These are phyloP conservation scores for Trichopria drosophilae DNA, from an alignment of 2,888 invertebrate species.

Conservation along the genomic window DNA sequence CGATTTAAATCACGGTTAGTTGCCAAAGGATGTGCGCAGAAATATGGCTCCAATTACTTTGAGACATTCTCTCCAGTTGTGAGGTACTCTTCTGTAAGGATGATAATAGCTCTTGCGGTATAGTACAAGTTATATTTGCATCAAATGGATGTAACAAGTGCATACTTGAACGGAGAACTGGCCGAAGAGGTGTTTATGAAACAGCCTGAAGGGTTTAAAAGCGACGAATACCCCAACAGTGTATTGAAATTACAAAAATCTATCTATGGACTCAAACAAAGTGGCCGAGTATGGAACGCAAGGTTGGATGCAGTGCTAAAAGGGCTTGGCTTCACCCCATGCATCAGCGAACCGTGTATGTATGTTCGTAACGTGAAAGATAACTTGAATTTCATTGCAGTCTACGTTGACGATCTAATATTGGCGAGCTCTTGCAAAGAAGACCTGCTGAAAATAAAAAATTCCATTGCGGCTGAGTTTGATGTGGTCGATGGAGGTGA, in stretches of 20 bases:
- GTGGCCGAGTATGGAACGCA: not conserved
- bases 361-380: not conserved
- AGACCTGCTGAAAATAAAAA: conserved; percentile 2
- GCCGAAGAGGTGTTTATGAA: not conserved
- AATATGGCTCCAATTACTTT: not conserved
- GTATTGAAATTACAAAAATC: conserved; percentile 2
- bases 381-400: not conserved
- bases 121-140: not conserved
- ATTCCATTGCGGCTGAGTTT: not conserved
- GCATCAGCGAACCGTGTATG: not conserved
- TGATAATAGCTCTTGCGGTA: not conserved
- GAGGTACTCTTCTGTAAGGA: not conserved
- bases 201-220: not conserved
- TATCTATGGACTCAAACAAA: conserved; percentile 1
- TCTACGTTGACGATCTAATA: not conserved
- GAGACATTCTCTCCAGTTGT: not conserved
- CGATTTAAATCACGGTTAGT: not conserved
- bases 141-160: not conserved
- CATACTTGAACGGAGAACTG: not conserved
- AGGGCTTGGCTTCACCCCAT: not conserved
- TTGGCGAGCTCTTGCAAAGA: conserved; percentile 4
- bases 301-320: not conserved
- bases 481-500: not conserved
- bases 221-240: not conserved
- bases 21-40: not conserved